Conservation (phyloP, 2,113 vertebrate genomes). For the Oryzias curvinotus region DNA sequence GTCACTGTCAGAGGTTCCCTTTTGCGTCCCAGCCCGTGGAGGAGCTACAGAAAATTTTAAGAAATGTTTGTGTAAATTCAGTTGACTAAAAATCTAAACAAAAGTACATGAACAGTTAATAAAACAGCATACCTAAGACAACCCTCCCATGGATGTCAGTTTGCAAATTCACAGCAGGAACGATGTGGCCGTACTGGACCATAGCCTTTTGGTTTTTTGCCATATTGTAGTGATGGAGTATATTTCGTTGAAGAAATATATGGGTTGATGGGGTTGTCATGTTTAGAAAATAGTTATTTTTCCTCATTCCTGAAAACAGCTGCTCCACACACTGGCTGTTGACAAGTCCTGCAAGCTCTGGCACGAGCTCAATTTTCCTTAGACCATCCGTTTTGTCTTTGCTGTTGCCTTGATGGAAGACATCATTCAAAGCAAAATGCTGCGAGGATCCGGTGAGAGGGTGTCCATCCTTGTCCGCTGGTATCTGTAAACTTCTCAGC, state of each 20-base stretch:
- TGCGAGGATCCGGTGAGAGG: slow-evolving; percentile 1
- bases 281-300: neutral
- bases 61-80: neutral
- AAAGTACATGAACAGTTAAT: neutral
- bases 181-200: neutral
- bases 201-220: neutral
- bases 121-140: neutral
- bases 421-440: neutral
- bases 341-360: neutral
- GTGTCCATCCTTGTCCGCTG: neutral
- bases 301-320: slow-evolving; percentile 5
- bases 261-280: neutral
- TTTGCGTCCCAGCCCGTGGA: neutral
- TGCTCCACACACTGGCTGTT: slow-evolving; percentile 9
- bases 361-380: neutral
- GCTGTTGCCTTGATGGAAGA: neutral
- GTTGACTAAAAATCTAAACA: neutral
- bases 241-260: slow-evolving; percentile 3
- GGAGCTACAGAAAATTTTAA: neutral
- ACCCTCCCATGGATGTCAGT: neutral
- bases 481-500: too few species aligned
- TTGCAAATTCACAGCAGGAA: neutral
- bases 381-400: neutral
- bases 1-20: neutral
- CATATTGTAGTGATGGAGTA: neutral